Base-by-base conservation (phyloP, 2,888 invertebrate genomes). In the Trachelus tabidus region DNA sequence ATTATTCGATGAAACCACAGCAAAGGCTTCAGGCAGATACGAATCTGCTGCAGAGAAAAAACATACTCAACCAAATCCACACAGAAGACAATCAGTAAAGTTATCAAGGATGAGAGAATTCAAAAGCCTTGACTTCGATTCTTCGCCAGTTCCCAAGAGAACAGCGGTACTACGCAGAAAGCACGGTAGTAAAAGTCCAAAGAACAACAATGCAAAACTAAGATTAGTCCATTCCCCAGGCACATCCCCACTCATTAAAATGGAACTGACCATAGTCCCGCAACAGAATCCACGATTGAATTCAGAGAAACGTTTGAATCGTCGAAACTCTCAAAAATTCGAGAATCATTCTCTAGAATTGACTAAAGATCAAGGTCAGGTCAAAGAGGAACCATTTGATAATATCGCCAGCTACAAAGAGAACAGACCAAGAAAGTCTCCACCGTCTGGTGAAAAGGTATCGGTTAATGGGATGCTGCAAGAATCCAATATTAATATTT, bases 1-100 rank as follows among this genome's bases (percentile, higher is more conserved):
- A 88, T 92, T 96, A 34, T 97, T 96, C 86, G 95, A 96, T 88
- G 93, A 92, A 12, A 82, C 90, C 83, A 92, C 79, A 77, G 23
- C 76, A 79, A 80, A 69, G 77, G 77, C 15, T 69, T 73, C 82
- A 78, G 12, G 78, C 79, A 31, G 79, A 79, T 12, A 76, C 77
- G 75, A 82, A 78, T 40, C 30, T 80, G 3, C 69, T 56, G 74
- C 37, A 75, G 33, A 73, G 76, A 75, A 73, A 77, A 80, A 68
- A 69, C 30, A 23, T 23, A 68, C 1, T 75, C 82, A 40, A 12
- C 30, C 34, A 56, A 71, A 34, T 68, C 33, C 69, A 30, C 75
- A 78, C 12, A 75, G 80, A 73, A 82, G 81, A 79, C 83, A 82
- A 78, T 80, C 35, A 73, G 79, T 69, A 78, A 78, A 75, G 82